These are phyloP conservation scores for Naja naja DNA, from an alignment of 2,113 vertebrate genomes.

Conservation along the genomic window DNA sequence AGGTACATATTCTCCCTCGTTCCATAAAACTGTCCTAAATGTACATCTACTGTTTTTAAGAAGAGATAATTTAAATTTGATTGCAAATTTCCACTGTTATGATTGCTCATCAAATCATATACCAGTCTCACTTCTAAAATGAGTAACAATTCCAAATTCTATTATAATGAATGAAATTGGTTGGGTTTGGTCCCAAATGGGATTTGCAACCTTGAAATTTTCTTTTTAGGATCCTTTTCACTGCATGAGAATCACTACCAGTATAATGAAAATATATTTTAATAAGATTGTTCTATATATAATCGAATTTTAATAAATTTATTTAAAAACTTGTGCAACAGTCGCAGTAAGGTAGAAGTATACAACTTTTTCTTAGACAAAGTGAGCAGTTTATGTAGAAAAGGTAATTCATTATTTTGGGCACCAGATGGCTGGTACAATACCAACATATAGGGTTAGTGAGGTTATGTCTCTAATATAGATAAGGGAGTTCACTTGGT, in stretches of 20 bases:
- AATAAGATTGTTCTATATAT: constrained; percentile 56
- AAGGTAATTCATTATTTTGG: constrained; percentile 49
- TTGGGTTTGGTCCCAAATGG: too few relatives aligned
- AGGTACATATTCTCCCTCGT: neutral
- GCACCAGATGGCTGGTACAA: constrained; percentile 40
- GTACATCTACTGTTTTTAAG: neutral
- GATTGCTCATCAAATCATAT: neutral
- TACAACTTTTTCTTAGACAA: constrained; percentile 56
- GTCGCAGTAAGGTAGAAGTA: neutral
- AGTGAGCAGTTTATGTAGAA: constrained; percentile 58
- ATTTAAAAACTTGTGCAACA: constrained; percentile 61
- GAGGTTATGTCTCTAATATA: neutral
- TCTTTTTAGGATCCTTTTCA: constrained; percentile 38
- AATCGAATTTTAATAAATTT: constrained; percentile 69
- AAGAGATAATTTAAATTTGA: neutral
- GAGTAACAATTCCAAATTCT: neutral
- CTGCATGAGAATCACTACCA: constrained; percentile 30
- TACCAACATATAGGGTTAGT: constrained; percentile 46
- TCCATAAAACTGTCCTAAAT: neutral
- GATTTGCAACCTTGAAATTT: constrained; percentile 36
- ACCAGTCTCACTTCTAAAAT: neutral
- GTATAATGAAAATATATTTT: constrained; percentile 50
- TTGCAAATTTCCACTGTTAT: neutral
- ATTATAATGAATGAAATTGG: too few relatives aligned
- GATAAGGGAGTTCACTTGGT: neutral